These are phyloP conservation scores for Pangasianodon gigas DNA, from an alignment of 2,113 vertebrate species.

Conservation along the genomic window DNA sequence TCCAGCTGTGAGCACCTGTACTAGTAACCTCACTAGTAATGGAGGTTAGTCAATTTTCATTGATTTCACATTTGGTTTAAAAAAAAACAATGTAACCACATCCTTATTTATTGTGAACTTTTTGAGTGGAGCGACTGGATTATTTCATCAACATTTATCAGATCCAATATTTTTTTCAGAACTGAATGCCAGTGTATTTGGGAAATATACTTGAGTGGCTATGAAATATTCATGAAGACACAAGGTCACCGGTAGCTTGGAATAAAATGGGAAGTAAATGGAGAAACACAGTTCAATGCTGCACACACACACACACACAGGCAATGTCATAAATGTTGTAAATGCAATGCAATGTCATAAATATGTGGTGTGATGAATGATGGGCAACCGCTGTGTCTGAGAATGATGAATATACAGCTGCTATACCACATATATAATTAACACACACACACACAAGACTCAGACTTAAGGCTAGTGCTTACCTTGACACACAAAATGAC, in stretches of 20 bases:
- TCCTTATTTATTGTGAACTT: background rate
- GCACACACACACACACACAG: background rate
- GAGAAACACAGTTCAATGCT: background rate
- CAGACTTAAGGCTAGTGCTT: background rate
- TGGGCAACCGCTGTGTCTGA: background rate
- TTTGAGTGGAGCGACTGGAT: background rate
- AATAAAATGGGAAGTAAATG: conserved; percentile 12
- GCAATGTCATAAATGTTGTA: background rate
- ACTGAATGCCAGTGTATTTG: background rate
- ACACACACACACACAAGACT: background rate
- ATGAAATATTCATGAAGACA: conserved; percentile 5
- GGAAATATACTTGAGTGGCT: background rate
- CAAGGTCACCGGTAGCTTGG: background rate
- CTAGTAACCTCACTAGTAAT: background rate
- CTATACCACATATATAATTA: conserved; percentile 2
- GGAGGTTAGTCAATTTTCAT: background rate
- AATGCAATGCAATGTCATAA: background rate
- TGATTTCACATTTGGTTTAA: background rate
- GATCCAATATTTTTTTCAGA: background rate
- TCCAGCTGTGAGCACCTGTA: background rate
- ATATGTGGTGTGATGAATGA: conserved; percentile 12
- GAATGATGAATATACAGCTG: conserved; percentile 1
- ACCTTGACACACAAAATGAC: background rate
- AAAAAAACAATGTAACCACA: background rate
- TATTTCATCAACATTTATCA: background rate